Conservation (phyloP, 2,113 vertebrate genomes). For the Chaenocephalus aceratus region DNA sequence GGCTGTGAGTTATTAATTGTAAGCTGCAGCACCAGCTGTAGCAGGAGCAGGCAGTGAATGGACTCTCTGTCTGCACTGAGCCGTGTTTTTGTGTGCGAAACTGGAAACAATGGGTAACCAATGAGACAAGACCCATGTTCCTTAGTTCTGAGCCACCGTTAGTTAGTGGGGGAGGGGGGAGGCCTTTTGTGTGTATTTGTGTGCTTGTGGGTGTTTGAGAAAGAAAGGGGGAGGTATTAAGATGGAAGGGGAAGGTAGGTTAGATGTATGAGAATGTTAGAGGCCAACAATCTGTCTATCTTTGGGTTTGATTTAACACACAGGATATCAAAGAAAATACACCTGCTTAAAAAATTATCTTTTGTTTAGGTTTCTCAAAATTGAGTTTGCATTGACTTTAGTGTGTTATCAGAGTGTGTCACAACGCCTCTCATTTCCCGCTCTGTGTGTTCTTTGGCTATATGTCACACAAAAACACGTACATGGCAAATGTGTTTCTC, state of each 20-base stretch:
- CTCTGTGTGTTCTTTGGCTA: slow-evolving; percentile 17
- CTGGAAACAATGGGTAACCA: slow-evolving; percentile 70
- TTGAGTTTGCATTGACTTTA: neutral
- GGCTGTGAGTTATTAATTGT: slow-evolving; percentile 22
- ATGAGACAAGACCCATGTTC: slow-evolving; percentile 71
- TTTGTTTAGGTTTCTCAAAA: neutral
- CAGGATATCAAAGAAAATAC: neutral
- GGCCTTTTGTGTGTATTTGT: slow-evolving; percentile 45
- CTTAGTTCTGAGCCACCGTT: slow-evolving; percentile 50
- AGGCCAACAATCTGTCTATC: neutral
- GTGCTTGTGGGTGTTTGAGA: slow-evolving; percentile 40
- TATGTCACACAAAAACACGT: neutral
- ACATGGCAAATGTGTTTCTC: slow-evolving; percentile 18
- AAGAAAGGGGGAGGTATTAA: slow-evolving; percentile 24
- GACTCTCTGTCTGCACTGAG: slow-evolving; percentile 59
- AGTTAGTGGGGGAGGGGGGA: slow-evolving; percentile 25
- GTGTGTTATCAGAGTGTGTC: neutral
- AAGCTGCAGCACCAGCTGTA: slow-evolving; percentile 37
- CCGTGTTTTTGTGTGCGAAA: slow-evolving; percentile 50
- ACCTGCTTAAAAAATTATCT: slow-evolving; percentile 2
- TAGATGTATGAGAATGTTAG: slow-evolving; percentile 7
- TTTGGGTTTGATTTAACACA: slow-evolving; percentile 2
- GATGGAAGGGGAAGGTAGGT: neutral
- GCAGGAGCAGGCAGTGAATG: slow-evolving; percentile 43
- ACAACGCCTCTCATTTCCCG: neutral